Evolutionary conservation across 2,888 invertebrate species (phyloP).

Genomic region (Drosophila hamatofila): DNA sequence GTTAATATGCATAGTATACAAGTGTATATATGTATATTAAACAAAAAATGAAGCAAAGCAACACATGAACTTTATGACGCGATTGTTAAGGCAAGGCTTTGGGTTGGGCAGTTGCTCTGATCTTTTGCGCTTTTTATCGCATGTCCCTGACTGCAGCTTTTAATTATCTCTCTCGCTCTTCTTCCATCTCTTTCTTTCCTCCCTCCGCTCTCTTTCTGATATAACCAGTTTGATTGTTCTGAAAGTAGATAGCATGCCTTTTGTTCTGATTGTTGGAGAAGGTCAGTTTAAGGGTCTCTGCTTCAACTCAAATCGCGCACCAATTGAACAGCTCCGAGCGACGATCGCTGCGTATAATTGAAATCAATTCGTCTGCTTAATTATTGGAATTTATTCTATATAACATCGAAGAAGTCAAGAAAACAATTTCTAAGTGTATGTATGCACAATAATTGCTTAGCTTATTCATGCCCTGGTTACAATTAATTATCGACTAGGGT

Average conservation of each 20-base stretch:
- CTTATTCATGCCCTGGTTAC: too few relatives aligned
- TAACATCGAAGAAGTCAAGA: constrained; percentile 15
- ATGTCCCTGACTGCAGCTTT: constrained; percentile 21
- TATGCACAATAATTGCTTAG: too few relatives aligned
- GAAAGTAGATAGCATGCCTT: constrained; percentile 29
- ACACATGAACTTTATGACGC: constrained; percentile 1
- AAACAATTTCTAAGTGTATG: too few relatives aligned
- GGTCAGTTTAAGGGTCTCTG: constrained; percentile 66
- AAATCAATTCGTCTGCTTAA: constrained; percentile 62
- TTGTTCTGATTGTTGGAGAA: constrained; percentile 48
- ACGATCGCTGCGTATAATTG: constrained; percentile 64
- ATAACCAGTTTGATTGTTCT: constrained; percentile 43
- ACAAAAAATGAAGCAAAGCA: not conserved
- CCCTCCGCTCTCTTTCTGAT: not conserved
- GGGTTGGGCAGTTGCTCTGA: not conserved
- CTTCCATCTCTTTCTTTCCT: too few relatives aligned
- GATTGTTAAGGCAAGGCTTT: not conserved
- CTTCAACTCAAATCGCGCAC: constrained; percentile 4
- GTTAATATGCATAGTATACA: constrained; percentile 5
- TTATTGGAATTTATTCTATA: constrained; percentile 16
- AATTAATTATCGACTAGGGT: too few relatives aligned
- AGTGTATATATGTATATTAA: not conserved
- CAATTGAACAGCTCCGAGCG: constrained; percentile 53
- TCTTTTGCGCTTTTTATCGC: not conserved
- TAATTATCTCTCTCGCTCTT: not conserved